Conservation (phyloP, 2,113 vertebrate species). For the Hippocampus zosterae region DNA sequence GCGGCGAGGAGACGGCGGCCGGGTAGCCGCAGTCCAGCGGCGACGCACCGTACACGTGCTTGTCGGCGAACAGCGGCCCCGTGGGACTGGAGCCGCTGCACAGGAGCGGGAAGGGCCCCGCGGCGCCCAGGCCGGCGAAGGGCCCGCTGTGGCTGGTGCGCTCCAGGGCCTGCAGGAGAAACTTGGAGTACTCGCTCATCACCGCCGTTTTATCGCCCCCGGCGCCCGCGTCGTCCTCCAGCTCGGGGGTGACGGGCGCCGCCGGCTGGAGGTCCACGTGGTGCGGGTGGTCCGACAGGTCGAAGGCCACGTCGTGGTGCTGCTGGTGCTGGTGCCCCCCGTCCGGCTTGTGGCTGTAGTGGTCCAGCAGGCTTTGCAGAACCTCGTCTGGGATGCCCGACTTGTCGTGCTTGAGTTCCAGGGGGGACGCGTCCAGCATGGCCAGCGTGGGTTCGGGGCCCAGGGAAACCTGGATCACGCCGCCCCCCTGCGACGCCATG, state of each 20-base stretch:
- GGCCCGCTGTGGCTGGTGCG: slow-evolving; percentile 91
- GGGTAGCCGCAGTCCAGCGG: slow-evolving; percentile 92
- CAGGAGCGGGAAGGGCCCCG: slow-evolving; percentile 88
- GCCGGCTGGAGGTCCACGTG: slow-evolving; percentile 90
- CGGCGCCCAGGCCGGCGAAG: slow-evolving; percentile 83
- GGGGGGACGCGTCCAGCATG: slow-evolving; percentile 86
- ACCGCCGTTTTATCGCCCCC: slow-evolving; percentile 86
- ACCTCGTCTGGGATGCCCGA: slow-evolving; percentile 98
- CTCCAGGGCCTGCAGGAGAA: slow-evolving; percentile 96
- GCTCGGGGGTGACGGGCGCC: slow-evolving; percentile 83
- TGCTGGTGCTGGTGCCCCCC: slow-evolving; percentile 83
- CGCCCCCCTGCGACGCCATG: slow-evolving; percentile 82
- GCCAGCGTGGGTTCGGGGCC: slow-evolving; percentile 86
- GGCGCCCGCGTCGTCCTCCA: slow-evolving; percentile 84
- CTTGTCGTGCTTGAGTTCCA: slow-evolving; percentile 96
- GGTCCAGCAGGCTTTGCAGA: slow-evolving; percentile 94
- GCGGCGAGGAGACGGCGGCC: slow-evolving; percentile 88
- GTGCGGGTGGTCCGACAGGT: slow-evolving; percentile 81
- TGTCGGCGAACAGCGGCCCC: slow-evolving; percentile 90
- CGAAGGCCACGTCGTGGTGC: slow-evolving; percentile 89
- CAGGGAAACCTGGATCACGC: slow-evolving; percentile 91
- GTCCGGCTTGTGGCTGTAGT: slow-evolving; percentile 92
- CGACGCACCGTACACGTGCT: slow-evolving; percentile 89
- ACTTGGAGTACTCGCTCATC: slow-evolving; percentile 98
- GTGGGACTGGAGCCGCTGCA: slow-evolving; percentile 84